Base-by-base conservation (phyloP, 2,113 vertebrate genomes). In the Ceyx margarethae region DNA sequence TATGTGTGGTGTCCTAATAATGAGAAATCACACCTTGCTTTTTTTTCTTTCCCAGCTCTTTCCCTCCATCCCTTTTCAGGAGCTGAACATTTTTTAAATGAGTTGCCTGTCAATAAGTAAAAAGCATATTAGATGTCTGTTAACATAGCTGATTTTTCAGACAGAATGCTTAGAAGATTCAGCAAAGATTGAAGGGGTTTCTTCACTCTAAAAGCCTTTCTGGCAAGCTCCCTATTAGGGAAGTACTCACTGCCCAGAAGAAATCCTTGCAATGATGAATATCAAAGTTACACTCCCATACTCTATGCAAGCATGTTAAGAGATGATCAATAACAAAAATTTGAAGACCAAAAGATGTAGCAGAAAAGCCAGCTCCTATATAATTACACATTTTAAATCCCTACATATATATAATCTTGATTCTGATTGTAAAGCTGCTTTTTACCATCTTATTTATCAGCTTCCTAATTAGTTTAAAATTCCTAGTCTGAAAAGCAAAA, bases 81-180 rank as follows among this genome's bases (percentile, higher is more conserved):
- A 91, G 67, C 25, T 84, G 28, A 31, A 57, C 8, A 29, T 45
- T 83, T 89, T 90, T 87, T 16, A 85, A 95, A 95, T 93, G 6
- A 89, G 81, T 71, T 95, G 28, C 33, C 72, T 68, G 9, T 95
- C 93, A 95, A 80, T 90, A 95, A 93, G 69, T 51, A 75, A 81
- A 85, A 79, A 87, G 56, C 28, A 13, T 69, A 89, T 69, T 75
- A 86, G 69, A 85, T 51, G 58, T 75, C 66, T 84, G 54, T 86
- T 80, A 86, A 58, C 13, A 53, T 89, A 91, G 58, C 74, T 91
- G 69, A 74, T 92, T 94, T 93, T 91, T 66, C n/a, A 85, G 82
- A 82, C 77, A 13, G 21, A 82, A 89, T 51, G 51, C 40, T 85
- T 92, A 42, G 94, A 91, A 94, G 76, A 74, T 48, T 71, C 61